A percentile compares a stretch with the other conserved stretches of the same genome.
phyloP scores from a whole-genome alignment of 2,797 vertebrate species.

The Aulostomus chinensis region DNA sequence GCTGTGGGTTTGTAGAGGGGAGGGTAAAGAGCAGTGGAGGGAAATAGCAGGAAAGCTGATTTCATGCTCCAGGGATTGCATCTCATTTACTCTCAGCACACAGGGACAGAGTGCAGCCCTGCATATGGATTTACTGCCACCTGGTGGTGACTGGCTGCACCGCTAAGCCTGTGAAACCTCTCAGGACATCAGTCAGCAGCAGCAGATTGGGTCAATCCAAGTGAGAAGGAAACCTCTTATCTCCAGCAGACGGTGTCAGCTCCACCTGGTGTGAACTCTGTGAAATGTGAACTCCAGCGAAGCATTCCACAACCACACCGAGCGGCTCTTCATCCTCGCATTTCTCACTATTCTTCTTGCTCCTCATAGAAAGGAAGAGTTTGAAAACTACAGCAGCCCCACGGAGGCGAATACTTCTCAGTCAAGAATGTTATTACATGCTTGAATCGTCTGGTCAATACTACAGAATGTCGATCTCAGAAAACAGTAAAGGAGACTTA shows the following conservation, averaged over 20 bases:
- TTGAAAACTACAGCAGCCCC: slow-evolving; percentile 17
- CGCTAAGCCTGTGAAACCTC: not conserved
- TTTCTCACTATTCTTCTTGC: slow-evolving; percentile 5
- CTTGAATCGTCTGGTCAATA: slow-evolving; percentile 41
- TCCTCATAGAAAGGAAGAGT: slow-evolving; percentile 6
- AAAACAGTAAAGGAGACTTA: slow-evolving; percentile 17
- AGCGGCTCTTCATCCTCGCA: not conserved
- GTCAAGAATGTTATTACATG: slow-evolving; percentile 46
- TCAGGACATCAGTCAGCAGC: slow-evolving; percentile 31
- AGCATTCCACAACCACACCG: not conserved
- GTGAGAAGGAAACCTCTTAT: slow-evolving; percentile 13
- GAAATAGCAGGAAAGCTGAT: slow-evolving; percentile 75
- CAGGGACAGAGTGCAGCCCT: slow-evolving; percentile 13
- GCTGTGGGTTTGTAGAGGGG: slow-evolving; percentile 20
- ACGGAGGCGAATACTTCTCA: slow-evolving; percentile 13
- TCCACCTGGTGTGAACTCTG: not conserved
- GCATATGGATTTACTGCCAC: slow-evolving; percentile 63
- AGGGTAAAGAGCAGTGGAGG: slow-evolving; percentile 38
- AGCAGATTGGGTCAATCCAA: slow-evolving; percentile 11
- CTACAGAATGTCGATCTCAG: slow-evolving; percentile 30
- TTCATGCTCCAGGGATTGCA: slow-evolving; percentile 75
- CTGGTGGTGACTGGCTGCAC: slow-evolving; percentile 36
- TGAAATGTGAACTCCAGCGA: slow-evolving; percentile 7
- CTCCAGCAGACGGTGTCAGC: slow-evolving; percentile 8
- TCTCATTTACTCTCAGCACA: slow-evolving; percentile 60